These are phyloP conservation scores for Carassius carassius DNA, from an alignment of 2,113 vertebrate species.

Conservation along the genomic window DNA sequence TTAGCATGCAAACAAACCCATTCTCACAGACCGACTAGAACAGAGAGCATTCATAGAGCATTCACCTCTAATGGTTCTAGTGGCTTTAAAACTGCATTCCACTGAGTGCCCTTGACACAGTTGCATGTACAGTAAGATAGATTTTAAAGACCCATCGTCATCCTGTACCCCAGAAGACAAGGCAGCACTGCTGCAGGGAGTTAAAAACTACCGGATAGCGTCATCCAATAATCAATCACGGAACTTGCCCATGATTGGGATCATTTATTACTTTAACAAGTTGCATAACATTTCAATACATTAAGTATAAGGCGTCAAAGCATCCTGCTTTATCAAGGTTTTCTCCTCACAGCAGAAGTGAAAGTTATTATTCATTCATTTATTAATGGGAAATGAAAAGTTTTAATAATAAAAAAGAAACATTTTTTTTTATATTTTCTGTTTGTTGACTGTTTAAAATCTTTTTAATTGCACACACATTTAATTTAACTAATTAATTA, in stretches of 20 bases:
- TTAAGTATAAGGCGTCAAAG: constrained; percentile 47
- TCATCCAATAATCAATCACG: constrained; percentile 73
- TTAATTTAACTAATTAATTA: not conserved
- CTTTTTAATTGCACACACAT: not conserved
- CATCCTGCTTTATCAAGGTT: not conserved
- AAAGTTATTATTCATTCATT: not conserved
- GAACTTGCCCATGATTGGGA: constrained; percentile 53
- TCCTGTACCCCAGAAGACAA: constrained; percentile 46
- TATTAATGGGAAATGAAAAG: too few relatives aligned
- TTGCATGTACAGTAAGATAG: constrained; percentile 58
- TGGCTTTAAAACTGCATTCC: constrained; percentile 53
- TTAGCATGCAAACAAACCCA: not conserved
- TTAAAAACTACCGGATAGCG: constrained; percentile 63
- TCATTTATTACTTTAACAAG: constrained; percentile 62
- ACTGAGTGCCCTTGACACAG: constrained; percentile 61
- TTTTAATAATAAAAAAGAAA: not conserved
- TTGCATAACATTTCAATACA: constrained; percentile 74
- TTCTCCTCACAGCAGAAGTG: not conserved
- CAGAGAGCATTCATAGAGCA: not conserved
- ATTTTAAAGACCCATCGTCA: constrained; percentile 69
- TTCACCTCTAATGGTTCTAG: constrained; percentile 13
- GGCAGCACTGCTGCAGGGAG: constrained; percentile 51
- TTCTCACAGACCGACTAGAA: not conserved
- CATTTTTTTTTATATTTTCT: not conserved
- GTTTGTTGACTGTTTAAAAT: not conserved